Base-by-base conservation (phyloP, 2,797 vertebrate genomes). In the Syngnathus rostellatus region DNA sequence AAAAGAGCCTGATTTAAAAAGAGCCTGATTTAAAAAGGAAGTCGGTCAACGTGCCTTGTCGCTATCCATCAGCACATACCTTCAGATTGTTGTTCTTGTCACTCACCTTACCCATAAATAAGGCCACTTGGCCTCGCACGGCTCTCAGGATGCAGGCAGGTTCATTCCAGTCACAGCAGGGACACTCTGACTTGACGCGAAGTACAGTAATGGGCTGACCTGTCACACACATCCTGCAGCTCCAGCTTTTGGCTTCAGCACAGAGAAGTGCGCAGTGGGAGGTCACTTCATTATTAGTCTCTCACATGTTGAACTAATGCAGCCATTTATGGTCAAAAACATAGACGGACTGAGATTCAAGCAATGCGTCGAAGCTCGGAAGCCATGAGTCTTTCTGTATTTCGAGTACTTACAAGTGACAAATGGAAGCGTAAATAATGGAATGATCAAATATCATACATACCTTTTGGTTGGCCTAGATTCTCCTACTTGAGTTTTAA, bases 81-180 rank as follows among this genome's bases (percentile, higher is more conserved):
- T 45, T n/a, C 17, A 39, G 48, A 45, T 16, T 37, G 21, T 23
- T 62, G 12, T 64, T 21, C 60, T 50, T 68, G 53, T 53, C 2
- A 71, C 88, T 82, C 89, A 95, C 94, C 93, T 92, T 89, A 80
- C 55, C 73, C 77, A 94, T 76, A 54, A 92, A 92, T 72, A 80
- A 66, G 64, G 90, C 90, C 59, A 95, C 88, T 76, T 92, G 90
- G 14, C 82, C 71, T 93, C 91, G 67, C 89, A 93, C 71, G 94
- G 90, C 60, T 94, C 91, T 74, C 86, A 92, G 75, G 88, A 81
- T 17, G 31, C 31, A 31, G 93, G 94, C 68, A 94, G 81, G 81
- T 90, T 93, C 84, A 91, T 90, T 62, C 87, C 81, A 81, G 88
- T 87, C 65, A 75, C 74, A 48, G 40, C 65, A n/a, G 69, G 73